Evolutionary conservation across 2,797 vertebrate genomes (phyloP), one percentile per base, ranked within the genome.

Genomic region (Melanogrammus aeglefinus): DNA sequence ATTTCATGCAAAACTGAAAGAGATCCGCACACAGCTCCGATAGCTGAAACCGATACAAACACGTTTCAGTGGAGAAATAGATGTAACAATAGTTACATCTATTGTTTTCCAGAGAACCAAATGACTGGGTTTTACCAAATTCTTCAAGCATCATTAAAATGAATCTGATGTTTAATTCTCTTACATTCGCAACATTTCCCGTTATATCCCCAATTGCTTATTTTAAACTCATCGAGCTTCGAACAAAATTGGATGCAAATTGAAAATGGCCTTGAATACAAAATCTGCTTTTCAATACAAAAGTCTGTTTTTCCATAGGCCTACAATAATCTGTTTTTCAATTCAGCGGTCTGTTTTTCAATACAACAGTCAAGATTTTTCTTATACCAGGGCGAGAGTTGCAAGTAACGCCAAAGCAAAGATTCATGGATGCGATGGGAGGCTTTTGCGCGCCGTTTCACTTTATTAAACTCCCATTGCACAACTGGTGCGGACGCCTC

Each of bases 401-500:
- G 21, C 57, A 69, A 69, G 63, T 69, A 27, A 69, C n/a, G 12
- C 63, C 63, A 24, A 69, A 10, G 63, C 24, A 8, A 63, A 21
- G 57, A 18, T n/a, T 63, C 47, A 24, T 63, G 57, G 57, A 24
- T 24, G 57, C 21, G 16, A 29, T 31, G n/a, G 44, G 1, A 63
- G 63, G 33, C 39, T 73, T 76, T 78, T 69, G 21, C 35, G 74
- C 70, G 74, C 41, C 51, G 63, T 80, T 80, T 78, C 44, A 79
- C 78, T 78, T 76, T 7, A 72, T 72, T 81, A 71, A 38, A 57
- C 72, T 76, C 78, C 77, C 81, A 75, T 78, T 76, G 74, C 57
- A 63, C 13, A 80, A 74, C 84, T 88, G 87, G 86, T 88, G 86
- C 82, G 76, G 80, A 77, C 12, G 16, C 31, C 9, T 16, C 57